Base-by-base conservation (phyloP, 2,113 vertebrate species). In the Excalfactoria chinensis region DNA sequence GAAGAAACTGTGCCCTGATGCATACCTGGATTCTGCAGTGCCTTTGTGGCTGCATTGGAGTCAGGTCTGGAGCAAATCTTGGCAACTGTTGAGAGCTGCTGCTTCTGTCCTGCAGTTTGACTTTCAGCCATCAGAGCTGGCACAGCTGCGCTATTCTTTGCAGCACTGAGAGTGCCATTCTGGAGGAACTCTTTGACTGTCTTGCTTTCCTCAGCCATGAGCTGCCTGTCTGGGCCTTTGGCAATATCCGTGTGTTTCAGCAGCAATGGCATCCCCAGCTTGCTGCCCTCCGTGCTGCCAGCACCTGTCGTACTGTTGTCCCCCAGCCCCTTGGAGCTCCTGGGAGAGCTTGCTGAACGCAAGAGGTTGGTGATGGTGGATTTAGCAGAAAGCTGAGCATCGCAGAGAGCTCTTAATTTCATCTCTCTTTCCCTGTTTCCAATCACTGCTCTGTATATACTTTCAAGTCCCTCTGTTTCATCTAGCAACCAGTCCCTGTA, bases 61-160 rank as follows among this genome's bases (percentile, higher is more conserved):
- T 93, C 30, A 0, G 59, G 48, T 77, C 95, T 96, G 87, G 95
- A 93, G 72, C 90, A 95, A 56, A 93, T 93, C 84, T 96, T 94
- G 46, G 96, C 86, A 88, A 95, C 95, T 7, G 96, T 84, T 2
- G 94, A 86, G 28, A 97, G 93, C 78, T 97, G 97, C 68, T 78
- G 95, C 79, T 94, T 97, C 44, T 93, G 89, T 60, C 95, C 95
- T 1, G 46, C 3, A 23, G 58, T 72, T 78, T 94, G 94, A 16
- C 77, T 70, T 4, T 51, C 70, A 28, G 48, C 26, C 15, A 55
- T 35, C 6, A 73, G 8, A 2, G 93, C 63, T 1, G 93, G 34
- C 9, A 14, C 20, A 6, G 70, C 76, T 0, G 44, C 3, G 3
- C 41, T 30, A 6, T 90, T 86, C 41, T 58, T 73, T 77, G 14